Evolutionary conservation across 1,140 invertebrate genomes (phyloP), one percentile per base, ranked within the genome.

Genomic region (Danaus plexippus): DNA sequence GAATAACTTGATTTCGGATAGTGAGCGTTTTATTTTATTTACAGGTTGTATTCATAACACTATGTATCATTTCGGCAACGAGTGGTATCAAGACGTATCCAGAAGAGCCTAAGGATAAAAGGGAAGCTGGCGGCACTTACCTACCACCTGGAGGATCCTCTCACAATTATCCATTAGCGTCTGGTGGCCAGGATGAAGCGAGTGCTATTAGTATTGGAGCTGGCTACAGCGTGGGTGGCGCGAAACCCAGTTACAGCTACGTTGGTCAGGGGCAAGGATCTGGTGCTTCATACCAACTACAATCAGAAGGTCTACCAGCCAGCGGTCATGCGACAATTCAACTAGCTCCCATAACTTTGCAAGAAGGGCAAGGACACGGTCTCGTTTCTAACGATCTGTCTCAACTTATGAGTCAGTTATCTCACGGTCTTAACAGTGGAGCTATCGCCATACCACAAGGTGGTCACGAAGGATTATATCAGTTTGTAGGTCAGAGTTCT

Each of bases 211-310:
- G 80, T 51, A 71, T 87, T 9, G 82, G 82, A 22, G 84, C 84
- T 2, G 84, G 84, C 12, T 87, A 87, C 61, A 85, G 82, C 54
- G 71, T 87, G 15, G 84, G 82, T 43, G 84, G 80, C 40, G 73
- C 71, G 7, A 84, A 83, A 57, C 81, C 80, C 9, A 71, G 55
- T 52, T 84, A 73, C 57, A 75, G 63, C 51, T 82, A 73, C 47
- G 73, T 57, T 43, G 69, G 69, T 43, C 76, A 71, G 49, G 50
- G 57, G 11, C 58, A 65, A 61, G 73, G 68, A 41, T 70, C 69
- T n/a, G 70, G 65, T 43, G 66, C 56, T 45, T 54, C 66, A 42
- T 71, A 76, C n/a, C 80, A 82, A 59, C 52, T 76, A 9, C 61
- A 74, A 11, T 61, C 75, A 18, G 80, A 84, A 55, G 71, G 71